Evolutionary conservation across 2,888 invertebrate genomes (phyloP), one percentile per base, ranked within the genome.

Genomic region (Folsomia candida): DNA sequence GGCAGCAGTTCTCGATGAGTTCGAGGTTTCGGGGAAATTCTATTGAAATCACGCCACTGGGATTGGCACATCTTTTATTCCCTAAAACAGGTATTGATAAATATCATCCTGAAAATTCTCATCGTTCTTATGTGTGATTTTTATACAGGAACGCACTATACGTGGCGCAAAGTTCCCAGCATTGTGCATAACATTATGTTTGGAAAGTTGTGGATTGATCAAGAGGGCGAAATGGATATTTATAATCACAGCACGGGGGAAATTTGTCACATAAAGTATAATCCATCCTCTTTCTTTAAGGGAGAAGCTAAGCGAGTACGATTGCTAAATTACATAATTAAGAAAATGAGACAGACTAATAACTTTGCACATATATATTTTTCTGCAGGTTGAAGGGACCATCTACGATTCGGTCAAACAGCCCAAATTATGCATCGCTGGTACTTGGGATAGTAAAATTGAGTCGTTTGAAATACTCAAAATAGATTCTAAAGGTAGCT

Each of bases 171-270:
- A 87, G 87, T 98, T 63, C 96, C 96, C 22, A 98, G 98, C 22
- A 97, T 97, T 3, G 97, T 99, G 64, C 98, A 99, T 86, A 99
- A 99, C 84, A 97, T 99, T 81, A 98, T 99, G 80, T 96, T 99
- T 70, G 99, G 99, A 77, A 95, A 94, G 84, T 86, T 99, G 80
- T 99, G 99, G 99, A 95, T 99, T 71, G 99, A 99, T 86, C 96
- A 99, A 85, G 95, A 97, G 83, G 99, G 99, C 60, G 98, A 99
- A 83, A 98, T 97, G 94, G 96, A 97, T 83, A 97, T 98, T 76
- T 87, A 89, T 71, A 97, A 97, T 83, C 90, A 92, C 75, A 90
- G 89, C 59, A 89, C 90, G 66, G 94, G 94, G 66, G 92, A 95
- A 82, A 94, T 92, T 83, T 98, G 98, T 84, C 93, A 94, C 82